Percentiles rank a stretch among this genome's conserved stretches.
These are phyloP conservation scores for Phymanthus crucifer DNA, from an alignment of 92 coral and sea anemone species.

Conservation along the genomic window DNA sequence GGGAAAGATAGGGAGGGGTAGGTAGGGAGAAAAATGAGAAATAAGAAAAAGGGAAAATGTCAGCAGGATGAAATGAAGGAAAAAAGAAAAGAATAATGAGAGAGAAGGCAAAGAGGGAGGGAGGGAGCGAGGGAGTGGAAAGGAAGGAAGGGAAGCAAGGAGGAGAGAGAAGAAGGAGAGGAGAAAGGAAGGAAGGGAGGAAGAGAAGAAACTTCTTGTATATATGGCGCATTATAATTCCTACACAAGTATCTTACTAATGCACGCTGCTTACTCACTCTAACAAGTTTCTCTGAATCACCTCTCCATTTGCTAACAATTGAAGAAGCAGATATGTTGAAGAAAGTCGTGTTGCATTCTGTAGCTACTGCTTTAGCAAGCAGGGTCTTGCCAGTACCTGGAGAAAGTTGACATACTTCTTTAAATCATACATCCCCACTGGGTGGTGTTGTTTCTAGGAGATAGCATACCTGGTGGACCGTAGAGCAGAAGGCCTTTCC, in stretches of 20 bases:
- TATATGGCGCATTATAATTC: not conserved
- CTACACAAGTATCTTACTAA: not conserved
- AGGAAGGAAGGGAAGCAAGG: too few species aligned
- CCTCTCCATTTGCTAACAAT: slow-evolving; percentile 99
- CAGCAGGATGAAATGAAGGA: too few species aligned
- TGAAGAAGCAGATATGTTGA: slow-evolving; percentile 96
- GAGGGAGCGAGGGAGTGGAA: too few species aligned
- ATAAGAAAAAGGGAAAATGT: too few species aligned
- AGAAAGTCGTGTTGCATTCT: slow-evolving; percentile 96
- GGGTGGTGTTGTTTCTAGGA: not conserved
- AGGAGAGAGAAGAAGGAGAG: not conserved
- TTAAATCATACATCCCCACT: too few species aligned
- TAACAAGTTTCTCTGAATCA: slow-evolving; percentile 94
- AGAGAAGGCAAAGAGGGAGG: too few species aligned
- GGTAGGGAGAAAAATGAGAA: too few species aligned
- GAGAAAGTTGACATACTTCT: not conserved
- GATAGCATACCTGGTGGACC: slow-evolving; percentile 89
- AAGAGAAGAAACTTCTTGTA: not conserved
- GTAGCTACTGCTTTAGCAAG: slow-evolving; percentile 99
- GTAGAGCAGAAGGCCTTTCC: slow-evolving; percentile 91
- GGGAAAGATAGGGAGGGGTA: too few species aligned
- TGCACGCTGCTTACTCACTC: slow-evolving; percentile 51
- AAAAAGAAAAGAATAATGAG: too few species aligned
- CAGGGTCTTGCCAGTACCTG: slow-evolving; percentile 95
- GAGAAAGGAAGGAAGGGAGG: not conserved